Conservation (phyloP, 1,140 invertebrate species). For the Conopomorpha cramerella region DNA sequence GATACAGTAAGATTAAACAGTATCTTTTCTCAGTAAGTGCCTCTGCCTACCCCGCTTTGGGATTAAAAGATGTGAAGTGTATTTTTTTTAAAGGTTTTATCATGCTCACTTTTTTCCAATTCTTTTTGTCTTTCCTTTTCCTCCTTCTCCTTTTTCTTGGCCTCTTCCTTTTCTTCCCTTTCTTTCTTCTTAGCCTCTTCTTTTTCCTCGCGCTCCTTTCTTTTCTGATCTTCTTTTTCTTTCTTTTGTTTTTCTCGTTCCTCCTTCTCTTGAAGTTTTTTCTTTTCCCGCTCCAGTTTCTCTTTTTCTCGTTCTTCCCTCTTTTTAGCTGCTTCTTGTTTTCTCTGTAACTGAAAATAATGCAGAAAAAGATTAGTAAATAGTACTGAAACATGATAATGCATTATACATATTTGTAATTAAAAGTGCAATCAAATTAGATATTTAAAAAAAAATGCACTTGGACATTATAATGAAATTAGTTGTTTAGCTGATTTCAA, state of each 20-base stretch:
- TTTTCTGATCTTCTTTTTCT: slow-evolving; percentile 46
- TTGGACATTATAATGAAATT: too few relatives aligned
- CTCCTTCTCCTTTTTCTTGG: slow-evolving; percentile 56
- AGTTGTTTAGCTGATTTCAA: too few relatives aligned
- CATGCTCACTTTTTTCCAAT: slow-evolving; percentile 43
- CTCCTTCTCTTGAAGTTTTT: slow-evolving; percentile 45
- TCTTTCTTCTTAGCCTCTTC: slow-evolving; percentile 37
- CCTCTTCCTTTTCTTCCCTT: slow-evolving; percentile 53
- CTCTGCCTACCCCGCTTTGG: too few relatives aligned
- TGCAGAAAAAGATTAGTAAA: slow-evolving; percentile 2
- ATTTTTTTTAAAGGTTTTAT: too few relatives aligned
- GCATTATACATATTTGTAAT: too few relatives aligned
- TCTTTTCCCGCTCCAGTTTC: slow-evolving; percentile 48
- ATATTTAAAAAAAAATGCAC: too few relatives aligned
- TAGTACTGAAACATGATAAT: too few relatives aligned
- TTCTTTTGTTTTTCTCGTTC: slow-evolving; percentile 34
- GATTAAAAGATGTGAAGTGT: too few relatives aligned
- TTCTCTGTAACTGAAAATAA: slow-evolving; percentile 46
- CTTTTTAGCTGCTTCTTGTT: slow-evolving; percentile 52
- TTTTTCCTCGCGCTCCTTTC: slow-evolving; percentile 47
- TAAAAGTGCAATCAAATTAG: too few relatives aligned
- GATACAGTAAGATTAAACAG: too few relatives aligned
- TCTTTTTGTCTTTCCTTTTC: slow-evolving; percentile 57
- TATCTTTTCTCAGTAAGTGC: too few relatives aligned
- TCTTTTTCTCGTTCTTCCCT: slow-evolving; percentile 54